Evolutionary conservation across 2,113 vertebrate species (phyloP).

Genomic region (Leptodactylus fuscus): DNA sequence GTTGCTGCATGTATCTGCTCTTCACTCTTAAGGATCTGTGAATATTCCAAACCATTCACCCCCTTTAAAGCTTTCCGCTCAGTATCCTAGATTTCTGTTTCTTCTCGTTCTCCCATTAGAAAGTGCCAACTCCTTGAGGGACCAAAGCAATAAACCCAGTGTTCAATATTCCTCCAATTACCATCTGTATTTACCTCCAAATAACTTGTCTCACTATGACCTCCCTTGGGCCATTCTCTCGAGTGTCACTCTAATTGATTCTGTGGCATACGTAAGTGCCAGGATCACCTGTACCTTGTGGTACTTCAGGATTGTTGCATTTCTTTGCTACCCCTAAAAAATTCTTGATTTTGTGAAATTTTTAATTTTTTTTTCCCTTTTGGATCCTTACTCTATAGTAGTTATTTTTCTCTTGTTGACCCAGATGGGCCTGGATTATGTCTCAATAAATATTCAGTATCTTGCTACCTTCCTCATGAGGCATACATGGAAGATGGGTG

Average conservation of each 20-base stretch:
- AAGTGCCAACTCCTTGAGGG: not conserved
- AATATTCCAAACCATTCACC: no score
- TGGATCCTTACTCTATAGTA: not conserved
- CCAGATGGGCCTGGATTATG: no score
- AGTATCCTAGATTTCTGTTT: not conserved
- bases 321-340: not conserved
- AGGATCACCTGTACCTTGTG: not conserved
- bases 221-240: conserved; percentile 7
- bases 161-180: conserved; percentile 39
- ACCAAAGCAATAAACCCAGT: not conserved
- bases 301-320: not conserved
- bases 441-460: no score
- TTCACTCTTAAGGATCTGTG: no score
- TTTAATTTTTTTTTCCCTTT: not conserved
- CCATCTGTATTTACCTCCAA: conserved; percentile 32
- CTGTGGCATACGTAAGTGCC: not conserved
- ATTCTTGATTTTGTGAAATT: not conserved
- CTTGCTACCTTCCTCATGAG: no score
- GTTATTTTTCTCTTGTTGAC: no score
- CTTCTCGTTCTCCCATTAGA: not conserved
- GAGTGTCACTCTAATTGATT: conserved; percentile 35
- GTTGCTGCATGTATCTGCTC: no score
- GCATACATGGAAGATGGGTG: no score
- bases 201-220: not conserved
- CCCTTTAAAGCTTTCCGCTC: not conserved